These are phyloP conservation scores for Caenorhabditis angaria DNA, from an alignment of 2,888 invertebrate genomes.

Conservation along the genomic window DNA sequence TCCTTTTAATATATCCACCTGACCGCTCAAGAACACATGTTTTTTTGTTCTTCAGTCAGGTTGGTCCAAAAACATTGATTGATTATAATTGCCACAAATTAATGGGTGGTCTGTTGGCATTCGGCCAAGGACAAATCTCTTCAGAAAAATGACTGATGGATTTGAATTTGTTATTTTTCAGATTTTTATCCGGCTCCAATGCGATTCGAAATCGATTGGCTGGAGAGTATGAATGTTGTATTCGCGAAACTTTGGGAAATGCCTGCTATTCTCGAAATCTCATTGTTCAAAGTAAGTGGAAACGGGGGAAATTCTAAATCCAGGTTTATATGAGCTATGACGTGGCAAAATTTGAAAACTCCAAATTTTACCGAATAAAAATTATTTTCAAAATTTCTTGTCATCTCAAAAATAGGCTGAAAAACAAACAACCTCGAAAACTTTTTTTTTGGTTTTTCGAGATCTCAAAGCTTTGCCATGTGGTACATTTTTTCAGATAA, in stretches of 20 bases:
- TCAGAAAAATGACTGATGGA: no score
- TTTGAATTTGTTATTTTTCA: slow-evolving; percentile 18
- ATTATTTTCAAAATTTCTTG: not conserved
- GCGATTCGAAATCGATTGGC: slow-evolving; percentile 39
- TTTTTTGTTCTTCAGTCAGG: no score
- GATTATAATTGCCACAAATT: slow-evolving; percentile 3
- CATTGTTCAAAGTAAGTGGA: slow-evolving; percentile 24
- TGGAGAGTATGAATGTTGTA: slow-evolving; percentile 42
- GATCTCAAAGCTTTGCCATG: no score
- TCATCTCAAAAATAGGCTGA: not conserved
- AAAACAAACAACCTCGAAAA: not conserved
- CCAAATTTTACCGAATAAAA: not conserved
- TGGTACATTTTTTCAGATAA: slow-evolving; percentile 21
- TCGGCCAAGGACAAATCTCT: not conserved
- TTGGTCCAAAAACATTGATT: not conserved
- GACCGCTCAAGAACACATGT: slow-evolving; percentile 1
- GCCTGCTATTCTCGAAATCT: slow-evolving; percentile 37
- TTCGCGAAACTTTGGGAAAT: slow-evolving; percentile 35
- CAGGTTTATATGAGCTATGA: not conserved
- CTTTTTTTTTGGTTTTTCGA: no score
- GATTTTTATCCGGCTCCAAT: slow-evolving; percentile 32
- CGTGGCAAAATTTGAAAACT: not conserved
- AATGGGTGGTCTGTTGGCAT: not conserved
- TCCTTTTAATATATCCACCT: not conserved
- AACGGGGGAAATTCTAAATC: not conserved